Base-by-base conservation (phyloP, 1,140 invertebrate species). In the Bombus impatiens region DNA sequence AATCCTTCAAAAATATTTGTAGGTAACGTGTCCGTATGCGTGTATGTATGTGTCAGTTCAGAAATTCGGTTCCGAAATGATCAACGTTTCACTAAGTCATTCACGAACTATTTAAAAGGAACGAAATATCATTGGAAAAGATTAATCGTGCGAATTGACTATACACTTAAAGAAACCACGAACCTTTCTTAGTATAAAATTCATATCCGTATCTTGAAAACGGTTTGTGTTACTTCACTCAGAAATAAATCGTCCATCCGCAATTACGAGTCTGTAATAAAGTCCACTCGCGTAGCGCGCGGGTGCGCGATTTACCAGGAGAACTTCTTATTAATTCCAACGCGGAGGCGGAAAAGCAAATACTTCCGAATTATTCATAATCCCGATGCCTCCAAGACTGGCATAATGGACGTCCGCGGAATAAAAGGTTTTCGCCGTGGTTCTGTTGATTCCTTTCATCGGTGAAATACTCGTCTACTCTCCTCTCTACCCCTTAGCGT, bases 291-390 rank as follows among this genome's bases (percentile, higher is more conserved):
- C 72, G 75, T 77, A 25, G 57, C 32, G 44, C 25, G 4, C 25
- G 3, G 18, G 25, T 22, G 25, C 57, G 32, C 67, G 67, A 62
- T 35, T 84, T 70, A 47, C 75, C 65, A 47, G 37, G 42, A 53
- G 68, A 62, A 68, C 40, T 84, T 79, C 72, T 89, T 89, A 89
- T 89, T 89, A 89, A 89, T 89, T 89, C 88, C 80, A 71, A 53
- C 44, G 78, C 77, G 68, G 18, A 53, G 85, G 68, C 72, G 85
- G 85, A 87, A 89, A 89, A 89, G 89, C 78, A 91, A 91, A 91
- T 91, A 90, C 84, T 86, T 82, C 83, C 87, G 75, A 91, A 91
- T 91, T 91, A 91, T 91, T 91, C 89, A 90, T 90, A 88, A 91
- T 91, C 81, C 81, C 40, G 79, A 65, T 79, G 87, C 53, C 62